Evolutionary conservation across 2,797 vertebrate species (phyloP).

Genomic region (Todus mexicanus): DNA sequence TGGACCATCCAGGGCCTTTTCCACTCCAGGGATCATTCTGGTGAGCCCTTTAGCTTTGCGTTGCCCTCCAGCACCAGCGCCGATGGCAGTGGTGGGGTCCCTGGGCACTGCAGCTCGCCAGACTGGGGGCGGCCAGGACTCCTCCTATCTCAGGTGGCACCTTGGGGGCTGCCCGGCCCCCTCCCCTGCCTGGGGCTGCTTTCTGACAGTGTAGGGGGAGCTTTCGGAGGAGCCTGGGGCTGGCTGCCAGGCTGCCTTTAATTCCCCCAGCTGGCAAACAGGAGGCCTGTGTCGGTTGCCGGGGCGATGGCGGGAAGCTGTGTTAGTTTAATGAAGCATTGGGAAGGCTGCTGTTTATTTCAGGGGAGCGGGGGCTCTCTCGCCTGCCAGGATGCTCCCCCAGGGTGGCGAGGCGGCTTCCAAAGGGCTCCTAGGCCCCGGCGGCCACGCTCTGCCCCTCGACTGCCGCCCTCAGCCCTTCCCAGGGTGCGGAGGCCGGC

Average conservation of each 20-base stretch:
- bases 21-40: background rate
- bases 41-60: background rate
- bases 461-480: background rate
- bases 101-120: background rate
- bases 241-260: slow-evolving; percentile 58
- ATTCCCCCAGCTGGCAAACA: slow-evolving; percentile 65
- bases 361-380: background rate
- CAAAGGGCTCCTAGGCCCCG: background rate
- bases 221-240: background rate
- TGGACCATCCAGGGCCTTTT: background rate
- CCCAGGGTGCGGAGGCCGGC: background rate
- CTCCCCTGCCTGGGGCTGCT: background rate
- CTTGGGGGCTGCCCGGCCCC: background rate
- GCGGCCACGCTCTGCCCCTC: background rate
- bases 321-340: slow-evolving; percentile 63
- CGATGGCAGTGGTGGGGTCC: background rate
- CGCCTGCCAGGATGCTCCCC: background rate
- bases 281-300: slow-evolving; percentile 59
- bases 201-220: slow-evolving; percentile 1
- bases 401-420: background rate
- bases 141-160: background rate
- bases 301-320: slow-evolving; percentile 55
- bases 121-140: background rate
- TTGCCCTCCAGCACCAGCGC: background rate
- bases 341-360: slow-evolving; percentile 56